Percentiles rank a stretch among this genome's conserved stretches.
Evolutionary conservation across 2,888 invertebrate genomes (phyloP).

Genomic region (Archips crataeganus): DNA sequence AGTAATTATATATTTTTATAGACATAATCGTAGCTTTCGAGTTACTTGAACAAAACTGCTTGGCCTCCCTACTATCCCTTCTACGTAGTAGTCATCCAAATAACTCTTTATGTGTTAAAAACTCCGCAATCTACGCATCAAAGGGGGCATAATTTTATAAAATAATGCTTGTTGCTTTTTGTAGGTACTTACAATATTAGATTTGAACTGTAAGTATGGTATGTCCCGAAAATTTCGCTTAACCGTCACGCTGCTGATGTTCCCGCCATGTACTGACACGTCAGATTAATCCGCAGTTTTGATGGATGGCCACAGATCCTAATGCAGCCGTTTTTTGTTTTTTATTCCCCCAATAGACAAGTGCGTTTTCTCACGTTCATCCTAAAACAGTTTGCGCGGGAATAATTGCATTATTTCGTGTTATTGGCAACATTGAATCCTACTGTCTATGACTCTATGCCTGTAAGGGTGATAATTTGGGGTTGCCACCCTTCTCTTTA

Average conservation of each 20-base stretch:
- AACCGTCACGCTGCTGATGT: conserved; percentile 19
- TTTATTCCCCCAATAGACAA: conserved; percentile 67
- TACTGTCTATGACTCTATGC: conserved; percentile 48
- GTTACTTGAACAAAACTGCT: too few relatives aligned
- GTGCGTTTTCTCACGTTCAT: conserved; percentile 77
- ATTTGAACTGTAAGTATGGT: neutral
- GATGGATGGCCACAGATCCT: conserved; percentile 70
- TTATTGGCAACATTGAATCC: conserved; percentile 75
- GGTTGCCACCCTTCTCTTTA: conserved; percentile 71
- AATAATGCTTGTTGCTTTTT: too few relatives aligned
- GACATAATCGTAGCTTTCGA: too few relatives aligned
- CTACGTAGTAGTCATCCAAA: too few relatives aligned
- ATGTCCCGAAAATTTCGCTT: neutral
- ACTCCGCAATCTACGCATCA: too few relatives aligned
- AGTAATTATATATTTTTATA: too few relatives aligned
- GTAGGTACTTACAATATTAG: too few relatives aligned
- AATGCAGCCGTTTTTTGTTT: conserved; percentile 61
- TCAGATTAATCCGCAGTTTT: conserved; percentile 75
- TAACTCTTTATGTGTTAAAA: too few relatives aligned
- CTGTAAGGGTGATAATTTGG: conserved; percentile 42
- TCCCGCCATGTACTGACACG: conserved; percentile 48
- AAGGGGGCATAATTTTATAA: too few relatives aligned
- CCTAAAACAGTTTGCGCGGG: conserved; percentile 74
- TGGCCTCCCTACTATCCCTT: too few relatives aligned
- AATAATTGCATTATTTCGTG: conserved; percentile 84